Evolutionary conservation across 2,797 vertebrate genomes (phyloP).

Genomic region (Clarias fuscus): DNA sequence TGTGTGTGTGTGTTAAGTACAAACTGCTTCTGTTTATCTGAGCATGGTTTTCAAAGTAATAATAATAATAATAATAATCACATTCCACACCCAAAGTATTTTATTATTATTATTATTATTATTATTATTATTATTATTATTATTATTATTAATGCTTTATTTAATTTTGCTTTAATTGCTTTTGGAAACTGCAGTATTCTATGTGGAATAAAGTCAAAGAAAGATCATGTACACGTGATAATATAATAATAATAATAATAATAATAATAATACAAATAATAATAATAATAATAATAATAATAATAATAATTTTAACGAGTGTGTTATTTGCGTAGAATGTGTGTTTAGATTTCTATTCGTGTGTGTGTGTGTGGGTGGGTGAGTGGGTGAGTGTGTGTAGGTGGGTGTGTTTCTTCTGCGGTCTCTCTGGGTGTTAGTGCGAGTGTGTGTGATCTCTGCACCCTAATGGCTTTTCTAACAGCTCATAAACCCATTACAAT

Average conservation of each 20-base stretch:
- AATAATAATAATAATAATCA: neutral
- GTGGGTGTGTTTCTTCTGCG: neutral
- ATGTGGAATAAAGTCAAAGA: too few species aligned
- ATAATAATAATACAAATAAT: neutral
- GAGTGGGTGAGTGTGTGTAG: neutral
- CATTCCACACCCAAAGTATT: too few species aligned
- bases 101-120: too few species aligned
- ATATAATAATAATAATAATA: neutral
- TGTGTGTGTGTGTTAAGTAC: constrained; percentile 18
- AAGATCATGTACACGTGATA: too few species aligned
- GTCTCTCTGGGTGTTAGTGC: neutral
- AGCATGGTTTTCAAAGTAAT: neutral
- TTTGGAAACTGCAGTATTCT: too few species aligned
- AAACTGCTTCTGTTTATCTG: neutral
- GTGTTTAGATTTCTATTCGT: neutral
- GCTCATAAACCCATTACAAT: neutral
- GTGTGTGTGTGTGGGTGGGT: neutral
- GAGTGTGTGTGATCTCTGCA: neutral
- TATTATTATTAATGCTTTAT: too few species aligned
- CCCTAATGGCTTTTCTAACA: neutral
- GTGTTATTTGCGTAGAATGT: too few species aligned
- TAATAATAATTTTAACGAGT: too few species aligned
- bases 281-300: neutral
- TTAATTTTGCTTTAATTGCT: too few species aligned
- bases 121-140: too few species aligned